Conservation (phyloP, 2,888 invertebrate species). For the Sinotaia quadrata region DNA sequence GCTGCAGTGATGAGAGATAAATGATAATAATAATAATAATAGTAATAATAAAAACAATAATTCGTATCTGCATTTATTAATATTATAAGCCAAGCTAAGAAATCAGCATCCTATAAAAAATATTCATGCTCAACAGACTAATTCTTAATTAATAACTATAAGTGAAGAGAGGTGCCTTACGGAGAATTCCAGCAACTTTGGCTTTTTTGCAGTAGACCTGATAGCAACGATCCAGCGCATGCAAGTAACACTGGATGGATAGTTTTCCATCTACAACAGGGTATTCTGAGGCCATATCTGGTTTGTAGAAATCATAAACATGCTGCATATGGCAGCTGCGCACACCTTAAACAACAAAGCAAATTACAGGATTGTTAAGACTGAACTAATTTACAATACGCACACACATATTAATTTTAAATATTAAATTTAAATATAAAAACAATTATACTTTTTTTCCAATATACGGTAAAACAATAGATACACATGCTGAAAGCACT, state of each 20-base stretch:
- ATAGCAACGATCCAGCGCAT: conserved; percentile 94
- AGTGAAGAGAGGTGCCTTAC: conserved; percentile 30
- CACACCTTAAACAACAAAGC: conserved; percentile 75
- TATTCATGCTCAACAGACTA: too few species aligned
- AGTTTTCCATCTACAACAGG: conserved; percentile 96
- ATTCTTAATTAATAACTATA: not conserved
- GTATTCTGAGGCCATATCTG: conserved; percentile 93
- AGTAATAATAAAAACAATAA: too few species aligned
- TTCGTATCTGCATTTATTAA: too few species aligned
- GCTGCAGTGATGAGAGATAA: too few species aligned
- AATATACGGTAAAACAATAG: not conserved
- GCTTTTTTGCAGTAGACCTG: conserved; percentile 78
- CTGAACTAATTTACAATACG: too few species aligned
- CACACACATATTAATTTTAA: not conserved
- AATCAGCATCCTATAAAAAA: too few species aligned
- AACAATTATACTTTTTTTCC: not conserved
- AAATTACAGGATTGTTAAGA: not conserved
- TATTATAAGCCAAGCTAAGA: too few species aligned
- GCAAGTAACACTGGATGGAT: conserved; percentile 94
- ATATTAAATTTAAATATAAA: not conserved
- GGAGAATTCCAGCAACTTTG: conserved; percentile 44
- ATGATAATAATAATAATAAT: too few species aligned
- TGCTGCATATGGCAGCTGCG: conserved; percentile 92
- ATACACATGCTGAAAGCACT: too few species aligned
- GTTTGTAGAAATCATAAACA: conserved; percentile 99